phyloP scores from a whole-genome alignment of 2,888 invertebrate species.

The Brassicogethes aeneus region DNA sequence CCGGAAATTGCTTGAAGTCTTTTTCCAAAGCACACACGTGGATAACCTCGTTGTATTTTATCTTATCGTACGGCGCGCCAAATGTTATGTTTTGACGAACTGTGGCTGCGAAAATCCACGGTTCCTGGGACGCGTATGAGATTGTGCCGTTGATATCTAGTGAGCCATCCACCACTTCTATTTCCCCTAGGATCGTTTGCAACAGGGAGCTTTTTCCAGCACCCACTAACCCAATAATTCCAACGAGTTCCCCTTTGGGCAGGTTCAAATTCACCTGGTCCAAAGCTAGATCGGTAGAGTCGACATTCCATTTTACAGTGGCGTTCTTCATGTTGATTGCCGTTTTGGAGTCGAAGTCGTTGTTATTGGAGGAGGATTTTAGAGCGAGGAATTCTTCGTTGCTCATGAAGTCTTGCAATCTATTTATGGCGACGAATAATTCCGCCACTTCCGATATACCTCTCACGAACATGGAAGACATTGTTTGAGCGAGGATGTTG shows the following conservation, averaged over 20 bases:
- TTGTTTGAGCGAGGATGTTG: conserved; percentile 46
- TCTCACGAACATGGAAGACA: conserved; percentile 49
- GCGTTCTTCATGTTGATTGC: conserved; percentile 23
- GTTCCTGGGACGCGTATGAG: conserved; percentile 71
- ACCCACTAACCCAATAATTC: conserved; percentile 49
- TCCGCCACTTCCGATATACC: conserved; percentile 43
- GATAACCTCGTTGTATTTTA: conserved; percentile 47
- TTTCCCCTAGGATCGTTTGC: conserved; percentile 47
- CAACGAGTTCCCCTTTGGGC: conserved; percentile 40
- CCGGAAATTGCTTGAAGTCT: conserved; percentile 60
- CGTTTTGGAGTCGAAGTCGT: conserved; percentile 14
- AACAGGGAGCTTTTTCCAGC: conserved; percentile 59
- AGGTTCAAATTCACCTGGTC: conserved; percentile 29
- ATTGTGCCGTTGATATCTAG: conserved; percentile 52
- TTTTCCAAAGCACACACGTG: conserved; percentile 56
- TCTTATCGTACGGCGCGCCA: conserved; percentile 52
- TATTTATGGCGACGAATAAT: conserved; percentile 39
- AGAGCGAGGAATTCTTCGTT: conserved; percentile 30
- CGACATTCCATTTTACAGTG: conserved; percentile 34
- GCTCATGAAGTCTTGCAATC: conserved; percentile 37
- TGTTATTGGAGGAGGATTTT: conserved; percentile 21
- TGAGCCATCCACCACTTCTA: conserved; percentile 49
- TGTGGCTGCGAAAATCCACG: conserved; percentile 69
- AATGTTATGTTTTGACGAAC: conserved; percentile 76
- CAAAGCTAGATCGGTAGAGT: conserved; percentile 31